Evolutionary conservation across 2,888 invertebrate species (phyloP).

Genomic region (Meandrusa payeni): DNA sequence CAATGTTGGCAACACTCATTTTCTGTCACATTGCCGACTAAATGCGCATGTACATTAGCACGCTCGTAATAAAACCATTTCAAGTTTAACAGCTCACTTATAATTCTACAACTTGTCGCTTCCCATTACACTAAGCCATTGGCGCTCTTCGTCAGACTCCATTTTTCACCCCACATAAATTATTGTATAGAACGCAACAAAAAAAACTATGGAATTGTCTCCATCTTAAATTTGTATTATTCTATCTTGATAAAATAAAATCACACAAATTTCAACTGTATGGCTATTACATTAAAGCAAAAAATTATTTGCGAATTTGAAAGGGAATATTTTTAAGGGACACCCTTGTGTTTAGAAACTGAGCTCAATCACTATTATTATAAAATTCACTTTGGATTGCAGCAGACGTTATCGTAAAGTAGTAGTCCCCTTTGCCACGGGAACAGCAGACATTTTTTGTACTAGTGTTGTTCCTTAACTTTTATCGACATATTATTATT

Average conservation of each 20-base stretch:
- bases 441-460: slow-evolving; percentile 57
- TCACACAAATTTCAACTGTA: slow-evolving; percentile 1
- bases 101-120: slow-evolving; percentile 5
- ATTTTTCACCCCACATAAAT: slow-evolving; percentile 26
- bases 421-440: slow-evolving; percentile 34
- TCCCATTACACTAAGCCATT: slow-evolving; percentile 13
- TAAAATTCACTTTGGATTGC: slow-evolving; percentile 1
- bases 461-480: slow-evolving; percentile 35
- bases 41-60: not conserved
- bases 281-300: not conserved
- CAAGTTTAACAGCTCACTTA: slow-evolving; percentile 7
- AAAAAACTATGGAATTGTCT: slow-evolving; percentile 22
- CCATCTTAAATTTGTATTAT: slow-evolving; percentile 22
- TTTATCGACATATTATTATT: slow-evolving; percentile 35
- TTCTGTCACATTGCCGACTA: too few species aligned
- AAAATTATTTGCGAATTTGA: not conserved
- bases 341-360: slow-evolving; percentile 13
- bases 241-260: not conserved
- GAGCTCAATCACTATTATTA: slow-evolving; percentile 7
- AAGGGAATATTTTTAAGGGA: slow-evolving; percentile 4
- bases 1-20: too few species aligned
- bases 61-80: slow-evolving; percentile 10
- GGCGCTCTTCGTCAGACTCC: slow-evolving; percentile 19
- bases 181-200: slow-evolving; percentile 18
- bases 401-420: slow-evolving; percentile 25